Percentiles rank a stretch among this genome's conserved stretches.
phyloP scores from a whole-genome alignment of 1,140 invertebrate genomes.

The Mactra quadrangularis region DNA sequence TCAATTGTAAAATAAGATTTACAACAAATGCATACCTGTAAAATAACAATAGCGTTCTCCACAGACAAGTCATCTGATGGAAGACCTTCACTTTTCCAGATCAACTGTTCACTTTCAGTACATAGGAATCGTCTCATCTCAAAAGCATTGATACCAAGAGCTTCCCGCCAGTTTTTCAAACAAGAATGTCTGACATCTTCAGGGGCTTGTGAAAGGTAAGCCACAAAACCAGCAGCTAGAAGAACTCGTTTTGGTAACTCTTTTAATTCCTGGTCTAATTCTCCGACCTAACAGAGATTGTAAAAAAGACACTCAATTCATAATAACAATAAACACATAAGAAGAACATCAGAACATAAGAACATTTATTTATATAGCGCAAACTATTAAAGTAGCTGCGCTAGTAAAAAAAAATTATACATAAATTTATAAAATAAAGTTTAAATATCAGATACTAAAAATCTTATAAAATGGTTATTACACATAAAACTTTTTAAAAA shows the following conservation, averaged over 20 bases:
- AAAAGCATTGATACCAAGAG: slow-evolving; percentile 85
- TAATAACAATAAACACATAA: too few species aligned
- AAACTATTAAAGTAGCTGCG: too few species aligned
- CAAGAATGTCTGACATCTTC: slow-evolving; percentile 88
- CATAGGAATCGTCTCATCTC: slow-evolving; percentile 89
- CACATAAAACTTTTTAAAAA: too few species aligned
- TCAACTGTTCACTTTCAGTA: slow-evolving; percentile 91
- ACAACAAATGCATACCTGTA: slow-evolving; percentile 86
- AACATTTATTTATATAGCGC: too few species aligned
- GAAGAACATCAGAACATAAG: too few species aligned
- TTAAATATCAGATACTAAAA: too few species aligned
- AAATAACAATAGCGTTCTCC: slow-evolving; percentile 92
- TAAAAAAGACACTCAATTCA: not conserved
- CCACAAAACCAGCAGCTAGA: slow-evolving; percentile 90
- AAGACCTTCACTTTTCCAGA: slow-evolving; percentile 94
- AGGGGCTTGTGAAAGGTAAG: slow-evolving; percentile 88
- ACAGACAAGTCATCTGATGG: slow-evolving; percentile 91
- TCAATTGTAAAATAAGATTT: too few species aligned
- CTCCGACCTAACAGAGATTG: slow-evolving; percentile 76
- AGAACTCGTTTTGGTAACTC: slow-evolving; percentile 88
- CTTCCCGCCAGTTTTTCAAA: slow-evolving; percentile 86
- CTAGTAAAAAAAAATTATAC: too few species aligned
- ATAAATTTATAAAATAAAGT: too few species aligned
- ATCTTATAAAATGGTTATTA: too few species aligned
- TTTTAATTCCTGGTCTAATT: slow-evolving; percentile 81